Evolutionary conservation across 2,888 invertebrate genomes (phyloP).

Genomic region (Callinectes sapidus): DNA sequence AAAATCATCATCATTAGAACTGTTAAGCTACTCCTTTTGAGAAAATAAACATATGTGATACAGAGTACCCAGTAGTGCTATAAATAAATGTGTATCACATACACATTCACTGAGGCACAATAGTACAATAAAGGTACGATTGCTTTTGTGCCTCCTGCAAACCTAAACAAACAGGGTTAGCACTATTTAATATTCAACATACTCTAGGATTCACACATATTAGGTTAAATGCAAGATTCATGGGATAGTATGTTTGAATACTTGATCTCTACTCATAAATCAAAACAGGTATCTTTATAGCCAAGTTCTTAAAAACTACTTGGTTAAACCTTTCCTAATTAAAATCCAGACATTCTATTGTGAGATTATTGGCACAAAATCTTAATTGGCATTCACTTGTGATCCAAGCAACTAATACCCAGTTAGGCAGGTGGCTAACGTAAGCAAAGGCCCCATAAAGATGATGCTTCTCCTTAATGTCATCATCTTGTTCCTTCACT

Average conservation of each 20-base stretch:
- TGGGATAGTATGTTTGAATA: not conserved
- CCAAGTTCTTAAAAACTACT: not conserved
- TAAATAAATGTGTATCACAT: not conserved
- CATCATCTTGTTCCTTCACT: not conserved
- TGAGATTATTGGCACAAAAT: constrained; percentile 35
- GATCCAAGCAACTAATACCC: constrained; percentile 4
- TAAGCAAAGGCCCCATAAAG: not conserved
- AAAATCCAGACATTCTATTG: not conserved
- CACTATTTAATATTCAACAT: not conserved
- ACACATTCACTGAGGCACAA: not conserved
- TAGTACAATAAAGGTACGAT: not conserved
- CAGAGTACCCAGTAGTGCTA: not conserved
- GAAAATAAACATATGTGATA: not conserved
- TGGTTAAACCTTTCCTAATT: not conserved
- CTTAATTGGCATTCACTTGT: not conserved
- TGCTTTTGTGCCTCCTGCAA: not conserved
- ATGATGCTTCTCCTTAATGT: not conserved
- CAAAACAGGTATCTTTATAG: not conserved
- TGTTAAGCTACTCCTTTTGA: not conserved
- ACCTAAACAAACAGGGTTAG: not conserved
- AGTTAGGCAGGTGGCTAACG: not conserved
- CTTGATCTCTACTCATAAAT: constrained; percentile 15
- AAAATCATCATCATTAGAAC: not conserved
- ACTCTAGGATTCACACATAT: not conserved
- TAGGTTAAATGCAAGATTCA: constrained; percentile 13